Evolutionary conservation across 2,113 vertebrate species (phyloP), one percentile per base, ranked within the genome.

Genomic region (Tachuris rubrigastra): DNA sequence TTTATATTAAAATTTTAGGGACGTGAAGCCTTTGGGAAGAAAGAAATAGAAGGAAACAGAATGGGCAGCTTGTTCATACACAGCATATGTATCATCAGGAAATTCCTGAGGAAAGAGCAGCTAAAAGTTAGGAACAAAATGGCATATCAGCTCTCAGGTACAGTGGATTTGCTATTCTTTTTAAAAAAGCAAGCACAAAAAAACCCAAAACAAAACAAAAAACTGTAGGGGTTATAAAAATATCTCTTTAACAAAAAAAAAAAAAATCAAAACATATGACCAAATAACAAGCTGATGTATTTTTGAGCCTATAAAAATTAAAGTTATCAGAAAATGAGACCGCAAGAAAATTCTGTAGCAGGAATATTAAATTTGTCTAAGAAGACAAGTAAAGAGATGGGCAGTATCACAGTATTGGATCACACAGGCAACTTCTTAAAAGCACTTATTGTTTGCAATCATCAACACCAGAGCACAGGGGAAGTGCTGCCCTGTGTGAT

Each of bases 61-160:
- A 76, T 83, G 59, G 78, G 71, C 78, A 93, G 58, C 67, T 69
- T 73, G 52, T 66, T 82, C 59, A 33, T 79, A 87, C 14, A 37
- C 28, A 76, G 19, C 41, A 23, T 59, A 63, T 55, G 24, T 50
- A 80, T 69, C 28, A 77, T 28, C 33, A 59, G 68, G 42, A 93
- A 91, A 89, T 77, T 96, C 85, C 85, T 83, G 74, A 92, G 72
- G 91, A 95, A 89, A 96, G 18, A 67, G 35, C 50, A 95, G 87
- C 58, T 67, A 47, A 82, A 85, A 69, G 14, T 80, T 86, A 79
- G 3, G 41, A 90, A 62, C 35, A 47, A 90, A 85, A 84, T 13
- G 39, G 27, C 44, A 28, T 76, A 62, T 67, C 58, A 55, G 27
- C 35, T 93, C 74, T 71, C 42, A 73, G 31, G 92, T 79, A 47